These are phyloP conservation scores for Alsophila aescularia DNA, from an alignment of 2,888 invertebrate genomes.

Conservation along the genomic window DNA sequence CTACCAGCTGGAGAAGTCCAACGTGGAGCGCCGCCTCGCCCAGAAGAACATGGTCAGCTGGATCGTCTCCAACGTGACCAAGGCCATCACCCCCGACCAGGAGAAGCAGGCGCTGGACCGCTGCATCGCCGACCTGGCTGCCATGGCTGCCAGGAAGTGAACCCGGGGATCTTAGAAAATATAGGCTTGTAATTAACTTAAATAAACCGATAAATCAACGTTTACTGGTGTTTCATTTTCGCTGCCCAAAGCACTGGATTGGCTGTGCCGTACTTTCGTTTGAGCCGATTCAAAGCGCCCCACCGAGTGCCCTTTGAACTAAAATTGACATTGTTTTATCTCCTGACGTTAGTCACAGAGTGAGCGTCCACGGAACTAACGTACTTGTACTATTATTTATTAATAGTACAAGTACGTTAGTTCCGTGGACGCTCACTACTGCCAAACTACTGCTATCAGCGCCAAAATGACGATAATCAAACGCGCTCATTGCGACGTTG, in stretches of 20 bases:
- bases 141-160: constrained; percentile 85
- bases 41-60: constrained; percentile 98
- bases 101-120: constrained; percentile 95
- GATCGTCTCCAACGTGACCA: constrained; percentile 93
- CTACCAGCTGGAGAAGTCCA: constrained; percentile 95
- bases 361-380: too few relatives aligned
- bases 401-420: too few relatives aligned
- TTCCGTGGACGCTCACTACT: too few relatives aligned
- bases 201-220: constrained; percentile 49
- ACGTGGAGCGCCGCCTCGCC: constrained; percentile 91
- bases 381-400: too few relatives aligned
- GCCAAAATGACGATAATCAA: too few relatives aligned
- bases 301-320: too few relatives aligned
- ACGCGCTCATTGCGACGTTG: too few relatives aligned
- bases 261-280: too few relatives aligned
- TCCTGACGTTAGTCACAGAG: too few relatives aligned
- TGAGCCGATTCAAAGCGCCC: too few relatives aligned
- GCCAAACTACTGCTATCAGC: too few relatives aligned
- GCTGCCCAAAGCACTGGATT: not conserved
- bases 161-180: constrained; percentile 11
- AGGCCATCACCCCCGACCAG: constrained; percentile 96
- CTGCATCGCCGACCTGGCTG: constrained; percentile 94
- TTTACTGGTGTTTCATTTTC: constrained; percentile 6
- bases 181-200: constrained; percentile 41
- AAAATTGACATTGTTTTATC: too few relatives aligned